Base-by-base conservation (phyloP, 2,888 invertebrate species). In the Drosophila eohydei region DNA sequence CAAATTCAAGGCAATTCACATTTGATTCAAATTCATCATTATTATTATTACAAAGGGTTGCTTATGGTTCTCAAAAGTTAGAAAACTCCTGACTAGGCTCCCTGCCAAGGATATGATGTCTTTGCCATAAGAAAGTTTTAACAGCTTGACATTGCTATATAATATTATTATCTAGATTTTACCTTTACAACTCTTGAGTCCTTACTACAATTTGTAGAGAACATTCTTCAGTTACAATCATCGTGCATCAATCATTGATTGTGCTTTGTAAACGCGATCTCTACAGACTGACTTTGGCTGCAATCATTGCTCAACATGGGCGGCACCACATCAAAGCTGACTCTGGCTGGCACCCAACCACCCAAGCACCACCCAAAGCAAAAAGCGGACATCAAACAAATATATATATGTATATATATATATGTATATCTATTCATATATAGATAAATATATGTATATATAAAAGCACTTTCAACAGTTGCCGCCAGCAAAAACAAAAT, bases 291-390 rank as follows among this genome's bases (percentile, higher is more conserved):
- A 11, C 50, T 30, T 30, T 48, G 48, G n/a, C n/a, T 12, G 32
- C 58, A 40, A 26, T 11, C 44, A 59, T 80, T 80, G 51, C 77
- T 55, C 64, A 76, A 65, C 40, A 8, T 12, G 36, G 69, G 55
- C 90, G 90, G 88, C 67, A 67, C 14, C 21, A 87, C 79, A 66
- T 88, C 86, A 83, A 83, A 83, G 90, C 40, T 30, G 26, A 14
- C 28, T 51, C 36, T 44, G 38, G 21, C 69, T 21, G 34, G 8
- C 52, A 28, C 36, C 51, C 41, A 61, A 12, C 55, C 55, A 21
- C 43, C 50, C 57, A 48, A 41, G 41, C 79, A 61, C 68, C 70
- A 66, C 60, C 52, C 30, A 59, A 48, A 38, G 28, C 46, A 64
- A 26, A 71, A 65, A 68, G 44, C 61, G 67, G 61, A 85, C 83